Evolutionary conservation across 2,797 vertebrate genomes (phyloP).

Genomic region (Gouania willdenowi): DNA sequence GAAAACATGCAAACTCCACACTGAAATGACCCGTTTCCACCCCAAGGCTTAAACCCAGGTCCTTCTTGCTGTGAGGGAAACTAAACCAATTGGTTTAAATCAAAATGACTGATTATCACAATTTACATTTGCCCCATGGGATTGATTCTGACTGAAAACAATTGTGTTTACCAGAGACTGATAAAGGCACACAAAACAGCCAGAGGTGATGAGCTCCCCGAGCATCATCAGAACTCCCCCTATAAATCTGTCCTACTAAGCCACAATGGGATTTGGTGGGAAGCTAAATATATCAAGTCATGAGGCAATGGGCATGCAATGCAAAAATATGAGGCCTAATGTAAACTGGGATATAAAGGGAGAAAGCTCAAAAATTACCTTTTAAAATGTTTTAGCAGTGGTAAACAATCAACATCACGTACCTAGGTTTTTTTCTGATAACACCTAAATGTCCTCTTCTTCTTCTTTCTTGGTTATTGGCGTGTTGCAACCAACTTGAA

Average conservation of each 20-base stretch:
- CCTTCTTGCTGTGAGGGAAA: too few species aligned
- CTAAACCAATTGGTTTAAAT: neutral
- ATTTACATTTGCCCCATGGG: conserved; percentile 2
- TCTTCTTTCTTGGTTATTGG: too few species aligned
- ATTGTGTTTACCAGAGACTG: conserved; percentile 16
- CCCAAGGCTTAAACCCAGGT: too few species aligned
- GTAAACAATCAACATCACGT: too few species aligned
- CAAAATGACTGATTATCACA: conserved; percentile 19
- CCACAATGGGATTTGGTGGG: conserved; percentile 31
- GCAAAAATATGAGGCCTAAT: conserved; percentile 5
- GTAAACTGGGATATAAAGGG: conserved; percentile 8
- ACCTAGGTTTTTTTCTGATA: too few species aligned
- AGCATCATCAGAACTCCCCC: conserved; percentile 21
- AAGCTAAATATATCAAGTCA: conserved; percentile 46
- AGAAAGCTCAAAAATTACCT: too few species aligned
- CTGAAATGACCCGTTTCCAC: too few species aligned
- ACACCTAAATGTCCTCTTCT: too few species aligned
- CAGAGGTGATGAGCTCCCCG: conserved; percentile 20
- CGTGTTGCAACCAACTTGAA: too few species aligned
- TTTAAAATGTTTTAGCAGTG: too few species aligned
- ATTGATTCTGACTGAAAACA: conserved; percentile 2
- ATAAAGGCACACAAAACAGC: conserved; percentile 29
- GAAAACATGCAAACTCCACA: too few species aligned
- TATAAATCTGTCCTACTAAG: conserved; percentile 36
- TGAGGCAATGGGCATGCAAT: conserved; percentile 42